phyloP scores from a whole-genome alignment of 35 echinoderm and acorn worm genomes.

The Ophiothrix spiculata region DNA sequence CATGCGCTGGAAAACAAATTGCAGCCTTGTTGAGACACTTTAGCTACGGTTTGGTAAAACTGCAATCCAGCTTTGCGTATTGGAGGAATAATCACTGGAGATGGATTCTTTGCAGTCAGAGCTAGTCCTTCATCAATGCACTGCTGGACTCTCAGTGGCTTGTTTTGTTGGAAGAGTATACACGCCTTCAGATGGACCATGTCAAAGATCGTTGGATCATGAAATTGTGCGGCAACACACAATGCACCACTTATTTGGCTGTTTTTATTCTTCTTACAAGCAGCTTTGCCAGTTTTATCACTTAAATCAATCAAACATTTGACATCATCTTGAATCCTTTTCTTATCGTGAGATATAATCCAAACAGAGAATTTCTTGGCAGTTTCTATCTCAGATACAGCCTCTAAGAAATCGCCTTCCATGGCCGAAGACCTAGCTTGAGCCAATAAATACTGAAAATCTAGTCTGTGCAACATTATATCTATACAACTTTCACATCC shows the following conservation, averaged over 20 bases:
- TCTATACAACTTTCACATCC: conserved; percentile 29
- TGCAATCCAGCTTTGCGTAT: not conserved
- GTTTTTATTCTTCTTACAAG: not conserved
- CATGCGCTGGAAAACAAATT: not conserved
- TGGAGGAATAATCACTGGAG: not conserved
- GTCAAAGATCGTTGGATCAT: not conserved
- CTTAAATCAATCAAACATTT: not conserved
- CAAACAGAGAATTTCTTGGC: not conserved
- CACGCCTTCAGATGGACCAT: not conserved
- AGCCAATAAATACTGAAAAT: not conserved
- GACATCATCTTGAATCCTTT: not conserved
- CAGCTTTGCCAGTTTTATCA: not conserved
- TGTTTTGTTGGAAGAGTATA: not conserved
- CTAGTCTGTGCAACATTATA: conserved; percentile 24
- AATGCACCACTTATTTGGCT: not conserved
- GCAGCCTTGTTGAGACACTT: not conserved
- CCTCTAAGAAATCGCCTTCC: conserved; percentile 16
- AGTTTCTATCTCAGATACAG: not conserved
- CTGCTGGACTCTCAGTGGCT: not conserved
- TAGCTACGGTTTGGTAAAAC: not conserved
- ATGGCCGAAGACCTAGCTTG: not conserved
- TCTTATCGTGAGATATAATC: not conserved
- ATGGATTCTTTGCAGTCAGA: not conserved
- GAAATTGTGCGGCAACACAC: not conserved
- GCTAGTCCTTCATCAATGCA: not conserved